phyloP scores from a whole-genome alignment of 2,888 invertebrate species.

The Lamellibrachia columna region DNA sequence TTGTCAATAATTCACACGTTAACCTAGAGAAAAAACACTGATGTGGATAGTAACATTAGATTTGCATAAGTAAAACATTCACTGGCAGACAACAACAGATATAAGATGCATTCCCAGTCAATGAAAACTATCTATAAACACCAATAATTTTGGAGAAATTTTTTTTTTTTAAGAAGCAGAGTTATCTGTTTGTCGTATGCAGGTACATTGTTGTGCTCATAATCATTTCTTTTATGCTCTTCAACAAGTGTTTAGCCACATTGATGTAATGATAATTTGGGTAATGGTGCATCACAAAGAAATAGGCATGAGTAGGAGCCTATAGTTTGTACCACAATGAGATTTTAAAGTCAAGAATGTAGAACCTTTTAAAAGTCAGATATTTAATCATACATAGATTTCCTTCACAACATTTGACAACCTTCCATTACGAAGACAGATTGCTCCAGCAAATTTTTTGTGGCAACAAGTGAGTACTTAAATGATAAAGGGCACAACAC shows the following conservation, averaged over 20 bases:
- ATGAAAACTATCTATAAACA: neutral
- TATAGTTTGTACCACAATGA: no score
- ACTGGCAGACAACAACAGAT: neutral
- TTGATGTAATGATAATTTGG: neutral
- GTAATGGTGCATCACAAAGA: neutral
- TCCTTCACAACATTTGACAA: neutral
- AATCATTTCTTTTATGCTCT: neutral
- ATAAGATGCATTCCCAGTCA: neutral
- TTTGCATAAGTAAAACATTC: neutral
- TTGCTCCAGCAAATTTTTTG: neutral
- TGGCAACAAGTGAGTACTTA: neutral
- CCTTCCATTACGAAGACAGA: neutral
- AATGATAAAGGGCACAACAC: neutral
- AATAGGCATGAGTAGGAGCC: neutral
- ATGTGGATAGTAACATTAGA: neutral
- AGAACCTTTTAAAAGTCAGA: neutral
- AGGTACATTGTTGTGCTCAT: neutral
- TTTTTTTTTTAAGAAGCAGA: neutral
- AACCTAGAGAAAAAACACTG: neutral
- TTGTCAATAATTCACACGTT: neutral
- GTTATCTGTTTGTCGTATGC: neutral
- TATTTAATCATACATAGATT: neutral
- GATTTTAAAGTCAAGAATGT: neutral
- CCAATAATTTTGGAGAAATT: neutral
- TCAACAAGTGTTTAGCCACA: neutral